Evolutionary conservation across 2,888 invertebrate species (phyloP), one percentile per base, ranked within the genome.

Genomic region (Yponomeuta malinellus): DNA sequence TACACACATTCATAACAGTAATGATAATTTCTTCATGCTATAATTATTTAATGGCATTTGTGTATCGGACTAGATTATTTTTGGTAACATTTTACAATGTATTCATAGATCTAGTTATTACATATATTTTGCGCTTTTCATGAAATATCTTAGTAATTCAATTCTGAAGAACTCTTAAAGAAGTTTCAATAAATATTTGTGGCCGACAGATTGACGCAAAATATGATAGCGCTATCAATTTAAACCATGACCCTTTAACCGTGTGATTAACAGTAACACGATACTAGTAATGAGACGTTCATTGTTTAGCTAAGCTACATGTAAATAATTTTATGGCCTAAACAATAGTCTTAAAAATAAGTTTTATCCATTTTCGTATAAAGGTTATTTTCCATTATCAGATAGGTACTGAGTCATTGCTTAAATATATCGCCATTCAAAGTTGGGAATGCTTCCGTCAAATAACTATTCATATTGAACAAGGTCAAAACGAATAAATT

Each of bases 401-500:
- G 33, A 65, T 10, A n/a, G n/a, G n/a, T n/a, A 12, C 12, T 65
- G 10, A 29, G 33, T 65, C 65, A 33, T 65, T 29, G 31, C 65
- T 65, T 23, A 12, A 65, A 29, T 65, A 9, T 31, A 43, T 15
- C 12, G 52, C 52, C 52, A 59, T 12, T 59, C 15, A 59, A 59
- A 59, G 52, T 12, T 59, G 52, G 15, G 12, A 59, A 59, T 59
- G 15, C 52, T 15, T 59, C 15, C 52, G 52, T 59, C 52, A 59
- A 59, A 43, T 37, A 65, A 65, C 63, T n/a, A 75, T 76, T 73
- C 76, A 73, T 79, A 80, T 78, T 79, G 77, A 78, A 74, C 81
- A 81, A 86, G 85, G 85, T 81, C 81, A 78, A 80, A 79, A 78
- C 77, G 77, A 76, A 78, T 64, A 31, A 23, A 67, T 37, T 15